Conservation (phyloP, 92 coral and sea anemone species). For the Virgularia gustaviana region DNA sequence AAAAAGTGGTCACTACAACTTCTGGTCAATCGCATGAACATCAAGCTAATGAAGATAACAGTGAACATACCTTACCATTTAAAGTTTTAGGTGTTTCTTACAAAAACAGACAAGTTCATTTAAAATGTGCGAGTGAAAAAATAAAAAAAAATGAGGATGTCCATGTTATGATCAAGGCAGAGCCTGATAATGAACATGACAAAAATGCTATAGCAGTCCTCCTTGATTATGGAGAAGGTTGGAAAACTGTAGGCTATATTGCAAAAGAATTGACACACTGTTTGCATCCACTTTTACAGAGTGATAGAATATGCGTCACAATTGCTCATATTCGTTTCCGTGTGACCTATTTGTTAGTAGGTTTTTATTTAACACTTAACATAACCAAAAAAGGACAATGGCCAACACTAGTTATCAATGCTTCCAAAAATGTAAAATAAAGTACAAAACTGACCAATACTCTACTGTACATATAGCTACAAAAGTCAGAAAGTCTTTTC, state of each 20-base stretch:
- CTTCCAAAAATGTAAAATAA: slow-evolving; percentile 15
- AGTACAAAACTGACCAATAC: background rate
- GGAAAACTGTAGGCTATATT: slow-evolving; percentile 1
- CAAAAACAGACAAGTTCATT: slow-evolving; percentile 33
- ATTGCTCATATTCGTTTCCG: background rate
- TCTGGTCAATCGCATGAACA: background rate
- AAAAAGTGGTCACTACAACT: background rate
- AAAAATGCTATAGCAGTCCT: slow-evolving; percentile 40
- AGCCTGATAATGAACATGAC: slow-evolving; percentile 44
- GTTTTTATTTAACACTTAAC: slow-evolving; percentile 25
- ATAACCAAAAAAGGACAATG: slow-evolving; percentile 32
- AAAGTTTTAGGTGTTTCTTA: slow-evolving; percentile 17
- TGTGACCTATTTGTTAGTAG: background rate
- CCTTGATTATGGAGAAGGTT: slow-evolving; percentile 11
- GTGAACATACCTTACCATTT: slow-evolving; percentile 37
- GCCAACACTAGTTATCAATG: slow-evolving; percentile 1
- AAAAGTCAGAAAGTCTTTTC: too few relatives aligned
- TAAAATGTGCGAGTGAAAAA: slow-evolving; percentile 7
- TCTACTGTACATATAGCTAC: background rate
- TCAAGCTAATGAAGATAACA: slow-evolving; percentile 11
- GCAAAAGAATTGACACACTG: slow-evolving; percentile 3
- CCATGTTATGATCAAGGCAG: slow-evolving; percentile 10
- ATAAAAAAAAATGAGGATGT: background rate
- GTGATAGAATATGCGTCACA: background rate
- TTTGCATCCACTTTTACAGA: slow-evolving; percentile 4